A percentile compares a stretch with the other conserved stretches of the same genome.
These are phyloP conservation scores for Sternarchorhynchus goeldii DNA, from an alignment of 2,797 vertebrate species.

Conservation along the genomic window DNA sequence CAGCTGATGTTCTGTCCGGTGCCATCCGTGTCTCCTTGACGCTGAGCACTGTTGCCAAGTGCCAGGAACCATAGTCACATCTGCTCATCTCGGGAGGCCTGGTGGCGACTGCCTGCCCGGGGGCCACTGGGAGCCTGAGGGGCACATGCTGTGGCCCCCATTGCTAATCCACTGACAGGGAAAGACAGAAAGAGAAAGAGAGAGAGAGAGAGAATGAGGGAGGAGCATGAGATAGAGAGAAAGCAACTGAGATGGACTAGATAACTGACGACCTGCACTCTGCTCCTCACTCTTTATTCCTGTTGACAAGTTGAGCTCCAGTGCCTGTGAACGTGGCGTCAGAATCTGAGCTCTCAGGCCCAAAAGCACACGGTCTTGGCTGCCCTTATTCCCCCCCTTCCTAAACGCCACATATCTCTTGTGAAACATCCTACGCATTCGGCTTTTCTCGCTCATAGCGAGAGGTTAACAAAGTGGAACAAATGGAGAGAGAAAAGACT, in stretches of 20 bases:
- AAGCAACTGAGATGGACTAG: constrained; percentile 70
- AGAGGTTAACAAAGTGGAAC: constrained; percentile 79
- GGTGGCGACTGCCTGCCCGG: constrained; percentile 62
- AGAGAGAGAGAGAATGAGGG: constrained; percentile 73
- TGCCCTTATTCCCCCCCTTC: constrained; percentile 36
- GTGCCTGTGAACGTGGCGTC: constrained; percentile 74
- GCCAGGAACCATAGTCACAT: constrained; percentile 98
- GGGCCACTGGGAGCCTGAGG: constrained; percentile 74
- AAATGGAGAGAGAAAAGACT: constrained; percentile 77
- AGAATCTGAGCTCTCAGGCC: constrained; percentile 75
- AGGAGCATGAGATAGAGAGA: constrained; percentile 70
- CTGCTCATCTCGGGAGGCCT: constrained; percentile 85
- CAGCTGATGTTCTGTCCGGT: constrained; percentile 98
- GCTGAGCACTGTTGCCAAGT: constrained; percentile 97
- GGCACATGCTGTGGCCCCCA: constrained; percentile 70
- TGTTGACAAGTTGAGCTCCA: constrained; percentile 76
- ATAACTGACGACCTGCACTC: constrained; percentile 72
- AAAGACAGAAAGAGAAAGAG: constrained; percentile 24
- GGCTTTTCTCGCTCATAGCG: constrained; percentile 78
- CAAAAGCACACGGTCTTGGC: constrained; percentile 65
- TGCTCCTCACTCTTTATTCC: constrained; percentile 73
- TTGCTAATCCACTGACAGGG: constrained; percentile 74
- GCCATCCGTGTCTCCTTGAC: constrained; percentile 90
- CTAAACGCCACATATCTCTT: constrained; percentile 64
- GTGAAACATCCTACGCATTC: constrained; percentile 70